Evolutionary conservation across 2,888 invertebrate genomes (phyloP).

Genomic region (Phortica magna): DNA sequence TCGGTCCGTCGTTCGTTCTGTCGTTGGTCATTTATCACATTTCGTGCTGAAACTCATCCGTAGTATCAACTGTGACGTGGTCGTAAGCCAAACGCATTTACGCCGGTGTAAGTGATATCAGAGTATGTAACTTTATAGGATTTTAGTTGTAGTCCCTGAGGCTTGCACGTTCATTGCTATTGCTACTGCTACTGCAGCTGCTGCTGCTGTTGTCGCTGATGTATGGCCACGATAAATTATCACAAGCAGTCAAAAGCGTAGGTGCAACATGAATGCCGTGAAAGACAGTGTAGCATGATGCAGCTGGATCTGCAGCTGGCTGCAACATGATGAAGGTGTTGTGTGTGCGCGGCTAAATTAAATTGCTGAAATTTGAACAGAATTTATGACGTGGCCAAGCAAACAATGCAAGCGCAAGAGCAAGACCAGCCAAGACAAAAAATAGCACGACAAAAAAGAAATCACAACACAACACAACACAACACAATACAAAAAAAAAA

Average conservation of each 20-base stretch:
- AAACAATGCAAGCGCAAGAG: neutral
- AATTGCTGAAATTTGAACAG: conserved; percentile 63
- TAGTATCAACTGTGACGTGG: neutral
- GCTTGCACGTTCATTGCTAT: neutral
- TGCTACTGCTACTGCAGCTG: neutral
- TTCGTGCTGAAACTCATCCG: neutral
- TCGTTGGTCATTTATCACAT: neutral
- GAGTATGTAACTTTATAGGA: neutral
- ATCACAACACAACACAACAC: neutral
- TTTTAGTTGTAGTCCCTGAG: neutral
- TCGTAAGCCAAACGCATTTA: neutral
- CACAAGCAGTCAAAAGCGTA: neutral
- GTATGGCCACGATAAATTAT: conserved; percentile 46
- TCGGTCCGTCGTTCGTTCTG: neutral
- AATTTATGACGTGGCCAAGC: conserved; percentile 55
- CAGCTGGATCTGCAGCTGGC: neutral
- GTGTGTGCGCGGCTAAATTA: conserved; percentile 55
- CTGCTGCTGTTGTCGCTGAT: neutral
- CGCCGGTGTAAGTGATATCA: neutral
- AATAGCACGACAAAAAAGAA: neutral
- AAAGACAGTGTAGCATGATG: neutral
- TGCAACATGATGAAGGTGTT: neutral
- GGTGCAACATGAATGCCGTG: neutral
- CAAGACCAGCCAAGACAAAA: neutral
- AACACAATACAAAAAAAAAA: neutral